A percentile compares a stretch with the other conserved stretches of the same genome.
These are phyloP conservation scores for Spodoptera exigua DNA, from an alignment of 2,888 invertebrate genomes.

Conservation along the genomic window DNA sequence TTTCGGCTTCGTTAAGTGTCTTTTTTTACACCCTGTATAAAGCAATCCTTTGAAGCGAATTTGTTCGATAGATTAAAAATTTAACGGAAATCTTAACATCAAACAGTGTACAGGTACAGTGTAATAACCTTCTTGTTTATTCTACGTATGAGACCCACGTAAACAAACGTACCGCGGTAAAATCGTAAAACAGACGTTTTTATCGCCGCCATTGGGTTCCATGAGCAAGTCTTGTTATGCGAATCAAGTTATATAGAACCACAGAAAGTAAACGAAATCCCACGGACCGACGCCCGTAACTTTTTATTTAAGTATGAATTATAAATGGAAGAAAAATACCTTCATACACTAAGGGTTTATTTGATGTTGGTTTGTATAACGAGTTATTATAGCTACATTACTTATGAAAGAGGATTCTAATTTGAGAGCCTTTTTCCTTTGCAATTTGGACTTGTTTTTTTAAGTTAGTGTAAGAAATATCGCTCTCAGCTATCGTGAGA, in stretches of 20 bases:
- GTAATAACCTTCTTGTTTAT: constrained; percentile 11
- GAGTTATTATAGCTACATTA: constrained; percentile 14
- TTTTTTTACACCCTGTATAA: too few relatives aligned
- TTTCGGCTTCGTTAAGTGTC: too few relatives aligned
- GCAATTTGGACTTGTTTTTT: not conserved
- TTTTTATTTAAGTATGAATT: constrained; percentile 38
- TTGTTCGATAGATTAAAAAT: too few relatives aligned
- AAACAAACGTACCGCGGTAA: constrained; percentile 18
- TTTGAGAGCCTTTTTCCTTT: not conserved
- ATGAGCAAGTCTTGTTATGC: constrained; percentile 26
- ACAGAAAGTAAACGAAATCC: constrained; percentile 28
- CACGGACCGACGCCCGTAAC: constrained; percentile 16
- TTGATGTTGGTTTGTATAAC: constrained; percentile 16
- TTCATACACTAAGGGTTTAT: constrained; percentile 19
- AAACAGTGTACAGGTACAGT: not conserved
- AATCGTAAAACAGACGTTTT: constrained; percentile 16
- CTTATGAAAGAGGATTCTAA: constrained; percentile 7
- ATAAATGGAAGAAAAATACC: constrained; percentile 37
- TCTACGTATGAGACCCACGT: constrained; percentile 22
- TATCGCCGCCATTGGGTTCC: constrained; percentile 6
- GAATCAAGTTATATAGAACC: constrained; percentile 5
- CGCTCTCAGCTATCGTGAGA: too few relatives aligned
- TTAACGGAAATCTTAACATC: not conserved
- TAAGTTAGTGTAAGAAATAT: not conserved
- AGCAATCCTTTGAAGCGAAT: too few relatives aligned